Percentiles rank a stretch among this genome's conserved stretches.
These are phyloP conservation scores for Drosophila saltans DNA, from an alignment of 1,140 invertebrate species.

Conservation along the genomic window DNA sequence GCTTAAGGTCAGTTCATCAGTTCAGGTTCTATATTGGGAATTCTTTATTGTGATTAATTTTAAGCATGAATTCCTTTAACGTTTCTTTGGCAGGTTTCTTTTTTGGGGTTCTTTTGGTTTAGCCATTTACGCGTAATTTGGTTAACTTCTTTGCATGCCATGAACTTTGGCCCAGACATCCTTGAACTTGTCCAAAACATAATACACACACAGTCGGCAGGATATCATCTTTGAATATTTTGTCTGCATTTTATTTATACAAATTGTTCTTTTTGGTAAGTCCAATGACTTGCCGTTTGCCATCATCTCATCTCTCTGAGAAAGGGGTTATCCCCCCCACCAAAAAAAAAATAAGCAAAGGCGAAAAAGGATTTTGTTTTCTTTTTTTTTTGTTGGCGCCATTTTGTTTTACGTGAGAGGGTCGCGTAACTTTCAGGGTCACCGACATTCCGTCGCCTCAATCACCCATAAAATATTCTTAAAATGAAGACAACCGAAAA, in stretches of 20 bases:
- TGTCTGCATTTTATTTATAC: constrained; percentile 69
- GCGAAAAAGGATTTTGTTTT: constrained; percentile 42
- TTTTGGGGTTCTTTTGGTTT: constrained; percentile 51
- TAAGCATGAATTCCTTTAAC: too few relatives aligned
- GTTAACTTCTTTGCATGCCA: constrained; percentile 42
- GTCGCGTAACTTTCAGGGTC: constrained; percentile 44
- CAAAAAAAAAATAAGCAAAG: background rate
- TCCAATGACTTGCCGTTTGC: constrained; percentile 34
- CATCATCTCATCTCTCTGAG: background rate
- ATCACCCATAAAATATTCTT: constrained; percentile 47
- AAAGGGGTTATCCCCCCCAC: background rate
- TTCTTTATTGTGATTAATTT: background rate
- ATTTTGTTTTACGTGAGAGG: constrained; percentile 52
- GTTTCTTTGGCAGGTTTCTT: background rate
- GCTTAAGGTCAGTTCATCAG: background rate
- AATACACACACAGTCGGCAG: constrained; percentile 32
- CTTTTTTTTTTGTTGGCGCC: constrained; percentile 25
- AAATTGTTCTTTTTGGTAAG: constrained; percentile 41
- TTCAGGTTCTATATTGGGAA: background rate
- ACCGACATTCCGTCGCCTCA: constrained; percentile 23
- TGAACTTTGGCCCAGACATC: constrained; percentile 53
- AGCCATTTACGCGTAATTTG: constrained; percentile 71
- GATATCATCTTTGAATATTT: constrained; percentile 76
- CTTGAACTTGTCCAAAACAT: constrained; percentile 65
- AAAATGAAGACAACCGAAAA: background rate